A percentile compares a stretch with the other conserved stretches of the same genome.
phyloP scores from a whole-genome alignment of 2,888 invertebrate species.

The Leucoptera coffeella region DNA sequence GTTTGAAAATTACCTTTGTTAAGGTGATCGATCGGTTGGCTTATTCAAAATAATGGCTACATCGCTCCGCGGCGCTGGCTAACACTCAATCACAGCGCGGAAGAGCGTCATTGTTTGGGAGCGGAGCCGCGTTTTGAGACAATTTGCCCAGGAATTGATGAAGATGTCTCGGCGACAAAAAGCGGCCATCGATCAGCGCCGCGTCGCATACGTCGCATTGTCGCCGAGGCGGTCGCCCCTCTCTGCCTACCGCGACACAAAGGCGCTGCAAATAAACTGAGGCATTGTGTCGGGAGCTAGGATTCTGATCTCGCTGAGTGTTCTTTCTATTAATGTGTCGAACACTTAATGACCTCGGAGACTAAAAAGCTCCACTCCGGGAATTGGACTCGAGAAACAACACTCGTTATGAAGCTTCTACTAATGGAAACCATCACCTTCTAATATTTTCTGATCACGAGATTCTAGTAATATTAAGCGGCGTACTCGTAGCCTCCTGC shows the following conservation, averaged over 20 bases:
- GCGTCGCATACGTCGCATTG: constrained; percentile 18
- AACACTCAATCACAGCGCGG: constrained; percentile 30
- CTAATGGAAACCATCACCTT: too few species aligned
- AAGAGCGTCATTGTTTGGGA: constrained; percentile 18
- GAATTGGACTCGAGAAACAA: too few species aligned
- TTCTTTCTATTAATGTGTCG: constrained; percentile 15
- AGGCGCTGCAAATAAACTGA: constrained; percentile 2
- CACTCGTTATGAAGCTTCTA: too few species aligned
- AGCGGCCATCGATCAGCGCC: constrained; percentile 42
- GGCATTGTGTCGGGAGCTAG: neutral
- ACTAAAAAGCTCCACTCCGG: too few species aligned
- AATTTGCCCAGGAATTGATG: constrained; percentile 45
- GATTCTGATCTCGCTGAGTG: constrained; percentile 9
- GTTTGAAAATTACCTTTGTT: constrained; percentile 14
- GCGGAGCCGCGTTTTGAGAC: constrained; percentile 16
- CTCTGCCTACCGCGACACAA: too few species aligned
- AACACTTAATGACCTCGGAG: constrained; percentile 18
- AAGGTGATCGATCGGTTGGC: constrained; percentile 34
- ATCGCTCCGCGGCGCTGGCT: constrained; percentile 12
- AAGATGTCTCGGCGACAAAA: constrained; percentile 47
- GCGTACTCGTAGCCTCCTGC: too few species aligned
- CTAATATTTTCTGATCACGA: too few species aligned
- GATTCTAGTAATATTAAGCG: too few species aligned
- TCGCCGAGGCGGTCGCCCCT: neutral
- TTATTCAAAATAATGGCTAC: constrained; percentile 36